Base-by-base conservation (phyloP, 2,888 invertebrate species). In the Calameuta idolon region DNA sequence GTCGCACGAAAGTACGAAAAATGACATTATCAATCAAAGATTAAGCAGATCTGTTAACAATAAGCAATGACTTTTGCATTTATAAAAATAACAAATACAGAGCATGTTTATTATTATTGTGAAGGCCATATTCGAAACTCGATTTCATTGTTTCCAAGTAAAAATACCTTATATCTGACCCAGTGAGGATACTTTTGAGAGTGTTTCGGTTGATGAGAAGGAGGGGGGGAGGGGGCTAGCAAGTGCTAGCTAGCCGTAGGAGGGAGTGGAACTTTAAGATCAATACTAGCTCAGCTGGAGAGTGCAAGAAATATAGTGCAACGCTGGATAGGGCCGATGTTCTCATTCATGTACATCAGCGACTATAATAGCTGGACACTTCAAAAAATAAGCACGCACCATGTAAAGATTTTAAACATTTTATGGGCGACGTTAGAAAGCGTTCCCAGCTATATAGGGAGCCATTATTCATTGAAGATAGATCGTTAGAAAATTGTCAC, bases 231-330 rank as follows among this genome's bases (percentile, higher is more conserved):
- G 4, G 30, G 71, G 12, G 71, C 3, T 30, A 30, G n/a, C 71
- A 71, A 71, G 11, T 71, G 71, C 5, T 3, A n/a, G n/a, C 15
- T 11, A 71, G 12, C 71, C 31, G 11, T 71, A 33, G 71, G 15
- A 71, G 31, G 71, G 30, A 71, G 71, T 71, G 71, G 71, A 33
- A 30, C 40, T 71, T 5, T 31, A 71, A 71, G 71, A 71, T 71
- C 71, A 71, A 71, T 71, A 71, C 71, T 71, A 30, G 12, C 71
- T 9, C 33, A 33, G 71, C 71, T 71, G 33, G 71, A 33, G 30
- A 33, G 71, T 71, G 71, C 33, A 71, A 71, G 5, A 12, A 71
- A 71, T 30, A 71, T 33, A 71, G 15, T 71, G 30, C 31, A 71
- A 12, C 12, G 71, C 9, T 33, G 11, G 30, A 23, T 5, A 71